Evolutionary conservation across 2,113 vertebrate species (phyloP).

Genomic region (Cacatua alba): DNA sequence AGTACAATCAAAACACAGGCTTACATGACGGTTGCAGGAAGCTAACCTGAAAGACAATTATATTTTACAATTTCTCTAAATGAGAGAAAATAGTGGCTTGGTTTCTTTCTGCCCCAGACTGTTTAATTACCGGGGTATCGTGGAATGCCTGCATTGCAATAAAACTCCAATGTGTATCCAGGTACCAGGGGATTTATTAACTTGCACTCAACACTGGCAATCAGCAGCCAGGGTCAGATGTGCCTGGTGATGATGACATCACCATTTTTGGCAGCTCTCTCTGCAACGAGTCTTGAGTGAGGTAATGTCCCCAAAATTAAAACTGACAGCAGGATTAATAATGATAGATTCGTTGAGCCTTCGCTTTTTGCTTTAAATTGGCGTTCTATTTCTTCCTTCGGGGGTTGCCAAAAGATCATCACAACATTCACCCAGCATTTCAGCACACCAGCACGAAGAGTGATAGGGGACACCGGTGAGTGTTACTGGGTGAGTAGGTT

Average conservation of each 20-base stretch:
- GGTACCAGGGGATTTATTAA: conserved; percentile 83
- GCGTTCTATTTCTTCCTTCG: conserved; percentile 72
- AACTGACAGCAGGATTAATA: conserved; percentile 84
- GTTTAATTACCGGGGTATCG: conserved; percentile 75
- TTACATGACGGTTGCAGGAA: conserved; percentile 43
- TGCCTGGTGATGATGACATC: conserved; percentile 82
- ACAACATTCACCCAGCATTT: conserved; percentile 47
- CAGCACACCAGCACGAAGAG: conserved; percentile 12
- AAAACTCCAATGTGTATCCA: conserved; percentile 79
- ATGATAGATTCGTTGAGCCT: conserved; percentile 77
- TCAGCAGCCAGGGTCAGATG: conserved; percentile 80
- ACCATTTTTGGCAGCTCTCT: conserved; percentile 78
- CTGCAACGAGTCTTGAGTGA: conserved; percentile 79
- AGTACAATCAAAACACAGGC: neutral
- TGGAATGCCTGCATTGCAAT: conserved; percentile 81
- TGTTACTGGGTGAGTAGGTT: neutral
- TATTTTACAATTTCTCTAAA: conserved; percentile 72
- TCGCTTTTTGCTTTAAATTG: conserved; percentile 73
- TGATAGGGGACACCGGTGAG: neutral
- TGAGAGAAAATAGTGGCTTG: conserved; percentile 62
- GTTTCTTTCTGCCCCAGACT: conserved; percentile 66
- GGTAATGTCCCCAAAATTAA: conserved; percentile 84
- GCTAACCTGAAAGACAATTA: conserved; percentile 64
- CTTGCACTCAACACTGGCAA: conserved; percentile 77
- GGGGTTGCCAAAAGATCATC: conserved; percentile 60